These are phyloP conservation scores for Sycophila sp. DNA, from an alignment of 1,140 invertebrate species.

Conservation along the genomic window DNA sequence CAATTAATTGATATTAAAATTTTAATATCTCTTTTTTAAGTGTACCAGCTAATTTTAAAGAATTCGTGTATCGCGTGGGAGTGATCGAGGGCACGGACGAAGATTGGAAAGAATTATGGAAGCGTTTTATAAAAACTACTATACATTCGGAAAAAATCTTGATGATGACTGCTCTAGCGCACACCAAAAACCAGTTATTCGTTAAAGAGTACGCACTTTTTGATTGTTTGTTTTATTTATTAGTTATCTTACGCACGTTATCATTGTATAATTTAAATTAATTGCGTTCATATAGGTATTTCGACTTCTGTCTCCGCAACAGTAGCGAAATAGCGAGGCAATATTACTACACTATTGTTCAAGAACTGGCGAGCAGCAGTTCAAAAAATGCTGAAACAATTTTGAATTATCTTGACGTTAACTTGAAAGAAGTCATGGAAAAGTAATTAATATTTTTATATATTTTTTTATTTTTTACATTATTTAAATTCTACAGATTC, in stretches of 20 bases:
- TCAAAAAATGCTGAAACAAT: conserved; percentile 37
- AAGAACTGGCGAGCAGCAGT: conserved; percentile 43
- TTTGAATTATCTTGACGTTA: conserved; percentile 43
- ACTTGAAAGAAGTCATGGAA: conserved; percentile 41
- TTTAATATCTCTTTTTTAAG: conserved; percentile 30
- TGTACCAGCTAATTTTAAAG: conserved; percentile 45
- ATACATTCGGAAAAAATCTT: conserved; percentile 50
- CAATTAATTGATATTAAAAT: no score
- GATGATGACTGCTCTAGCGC: conserved; percentile 47
- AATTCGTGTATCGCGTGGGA: conserved; percentile 49
- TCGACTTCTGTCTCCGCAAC: conserved; percentile 42
- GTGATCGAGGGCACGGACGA: conserved; percentile 37
- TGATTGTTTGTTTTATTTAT: not conserved
- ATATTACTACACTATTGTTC: conserved; percentile 53
- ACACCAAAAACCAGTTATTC: conserved; percentile 39
- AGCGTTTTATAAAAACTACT: conserved; percentile 39
- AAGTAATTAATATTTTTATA: conserved; percentile 24
- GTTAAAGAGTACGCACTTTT: conserved; percentile 48
- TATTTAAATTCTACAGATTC: not conserved
- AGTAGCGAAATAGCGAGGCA: conserved; percentile 50
- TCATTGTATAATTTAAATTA: not conserved
- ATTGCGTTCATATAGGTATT: conserved; percentile 4
- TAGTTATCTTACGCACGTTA: not conserved
- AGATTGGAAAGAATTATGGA: conserved; percentile 45
- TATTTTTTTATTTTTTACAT: not conserved